Evolutionary conservation across 2,888 invertebrate genomes (phyloP).

Genomic region (Metallyticus violacea): DNA sequence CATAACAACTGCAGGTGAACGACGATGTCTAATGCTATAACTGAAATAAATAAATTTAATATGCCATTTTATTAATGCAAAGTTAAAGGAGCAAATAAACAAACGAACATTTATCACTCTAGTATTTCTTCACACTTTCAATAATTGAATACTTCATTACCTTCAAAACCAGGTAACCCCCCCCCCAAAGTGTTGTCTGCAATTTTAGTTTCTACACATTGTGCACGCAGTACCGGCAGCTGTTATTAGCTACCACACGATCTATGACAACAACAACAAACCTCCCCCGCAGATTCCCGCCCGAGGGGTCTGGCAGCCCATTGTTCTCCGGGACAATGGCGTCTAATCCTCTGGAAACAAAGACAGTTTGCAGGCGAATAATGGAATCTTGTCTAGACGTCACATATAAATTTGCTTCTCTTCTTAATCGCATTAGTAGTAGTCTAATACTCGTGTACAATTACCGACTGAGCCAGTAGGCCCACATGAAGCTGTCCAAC

Average conservation of each 20-base stretch:
- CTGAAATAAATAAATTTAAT: too few relatives aligned
- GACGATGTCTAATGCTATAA: too few relatives aligned
- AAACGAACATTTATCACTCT: too few relatives aligned
- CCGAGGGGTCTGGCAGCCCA: not conserved
- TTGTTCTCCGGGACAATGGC: not conserved
- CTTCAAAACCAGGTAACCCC: too few relatives aligned
- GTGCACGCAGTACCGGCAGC: too few relatives aligned
- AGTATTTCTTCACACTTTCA: too few relatives aligned
- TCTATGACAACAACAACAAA: not conserved
- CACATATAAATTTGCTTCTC: not conserved
- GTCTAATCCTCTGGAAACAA: not conserved
- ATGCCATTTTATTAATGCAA: too few relatives aligned
- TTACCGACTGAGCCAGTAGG: not conserved
- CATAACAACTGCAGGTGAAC: too few relatives aligned
- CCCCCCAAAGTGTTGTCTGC: too few relatives aligned
- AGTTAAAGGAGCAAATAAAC: too few relatives aligned
- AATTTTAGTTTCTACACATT: too few relatives aligned
- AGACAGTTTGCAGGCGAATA: not conserved
- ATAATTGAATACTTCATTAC: too few relatives aligned
- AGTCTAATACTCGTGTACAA: not conserved
- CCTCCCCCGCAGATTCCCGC: not conserved
- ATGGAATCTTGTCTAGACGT: conserved; percentile 15
- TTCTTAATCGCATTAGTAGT: conserved; percentile 3
- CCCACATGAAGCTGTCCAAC: not conserved
- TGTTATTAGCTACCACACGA: not conserved